Percentiles rank a stretch among this genome's conserved stretches.
Evolutionary conservation across 2,113 vertebrate genomes (phyloP).

Genomic region (Psilopsiagon aymara): DNA sequence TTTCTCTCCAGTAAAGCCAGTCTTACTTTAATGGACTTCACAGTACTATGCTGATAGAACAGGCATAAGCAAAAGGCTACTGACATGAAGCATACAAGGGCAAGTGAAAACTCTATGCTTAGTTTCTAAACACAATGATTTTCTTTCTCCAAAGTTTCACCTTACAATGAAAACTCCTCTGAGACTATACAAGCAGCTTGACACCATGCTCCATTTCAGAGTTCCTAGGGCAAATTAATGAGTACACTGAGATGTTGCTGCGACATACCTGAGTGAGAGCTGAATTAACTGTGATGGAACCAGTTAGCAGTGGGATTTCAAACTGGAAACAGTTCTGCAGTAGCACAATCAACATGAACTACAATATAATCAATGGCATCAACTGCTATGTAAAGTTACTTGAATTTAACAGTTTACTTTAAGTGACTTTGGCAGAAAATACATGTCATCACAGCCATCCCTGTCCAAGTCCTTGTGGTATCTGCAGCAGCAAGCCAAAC

Average conservation of each 20-base stretch:
- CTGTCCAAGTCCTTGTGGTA: neutral
- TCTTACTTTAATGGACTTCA: neutral
- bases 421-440: neutral
- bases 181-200: neutral
- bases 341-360: neutral
- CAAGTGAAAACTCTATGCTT: neutral
- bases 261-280: fast-evolving
- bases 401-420: neutral
- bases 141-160: neutral
- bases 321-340: neutral
- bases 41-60: neutral
- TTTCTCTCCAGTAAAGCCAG: neutral
- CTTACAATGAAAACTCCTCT: neutral
- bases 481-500: neutral
- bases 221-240: neutral
- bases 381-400: neutral
- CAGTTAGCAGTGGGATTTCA: neutral
- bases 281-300: neutral
- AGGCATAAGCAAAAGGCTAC: neutral
- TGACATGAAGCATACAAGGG: neutral
- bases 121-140: neutral
- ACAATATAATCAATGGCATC: neutral
- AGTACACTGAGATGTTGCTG: neutral
- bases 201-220: neutral
- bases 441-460: neutral